Conservation (phyloP, 2,888 invertebrate species). For the Spodoptera littoralis region DNA sequence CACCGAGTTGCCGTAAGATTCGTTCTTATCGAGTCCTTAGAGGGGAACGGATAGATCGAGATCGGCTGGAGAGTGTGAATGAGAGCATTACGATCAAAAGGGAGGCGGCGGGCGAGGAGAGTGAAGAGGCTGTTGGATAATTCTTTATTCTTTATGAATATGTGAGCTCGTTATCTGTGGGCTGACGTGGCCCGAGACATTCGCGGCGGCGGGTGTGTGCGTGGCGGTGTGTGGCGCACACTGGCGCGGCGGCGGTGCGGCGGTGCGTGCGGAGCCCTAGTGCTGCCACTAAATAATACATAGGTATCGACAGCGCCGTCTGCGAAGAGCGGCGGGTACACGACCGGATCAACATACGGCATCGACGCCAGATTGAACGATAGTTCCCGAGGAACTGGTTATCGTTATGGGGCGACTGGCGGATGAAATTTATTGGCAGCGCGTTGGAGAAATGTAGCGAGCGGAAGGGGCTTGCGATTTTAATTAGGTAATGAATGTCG, state of each 20-base stretch:
- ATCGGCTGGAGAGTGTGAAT: constrained; percentile 86
- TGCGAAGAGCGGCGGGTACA: constrained; percentile 87
- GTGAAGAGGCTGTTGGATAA: constrained; percentile 82
- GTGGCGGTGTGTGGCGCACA: constrained; percentile 61
- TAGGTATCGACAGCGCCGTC: constrained; percentile 86
- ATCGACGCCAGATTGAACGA: constrained; percentile 89
- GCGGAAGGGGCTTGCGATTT: constrained; percentile 89
- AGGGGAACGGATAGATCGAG: constrained; percentile 86
- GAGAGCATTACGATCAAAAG: constrained; percentile 84
- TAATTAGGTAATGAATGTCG: constrained; percentile 89
- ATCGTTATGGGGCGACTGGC: constrained; percentile 89
- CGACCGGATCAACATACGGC: constrained; percentile 89
- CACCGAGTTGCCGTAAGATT: constrained; percentile 71
- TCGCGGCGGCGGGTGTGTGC: constrained; percentile 70
- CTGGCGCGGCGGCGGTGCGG: constrained; percentile 51
- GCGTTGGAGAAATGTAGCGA: constrained; percentile 89
- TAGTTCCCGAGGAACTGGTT: constrained; percentile 89
- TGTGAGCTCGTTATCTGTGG: constrained; percentile 87
- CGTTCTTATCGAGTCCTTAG: constrained; percentile 80
- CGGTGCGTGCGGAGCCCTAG: constrained; percentile 72
- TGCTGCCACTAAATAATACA: constrained; percentile 87
- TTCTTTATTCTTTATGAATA: constrained; percentile 89
- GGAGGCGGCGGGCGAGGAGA: constrained; percentile 72
- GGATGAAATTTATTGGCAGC: constrained; percentile 89
- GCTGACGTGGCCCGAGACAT: constrained; percentile 79